phyloP scores from a whole-genome alignment of 2,113 vertebrate species.

The Malurus cyaneus region DNA sequence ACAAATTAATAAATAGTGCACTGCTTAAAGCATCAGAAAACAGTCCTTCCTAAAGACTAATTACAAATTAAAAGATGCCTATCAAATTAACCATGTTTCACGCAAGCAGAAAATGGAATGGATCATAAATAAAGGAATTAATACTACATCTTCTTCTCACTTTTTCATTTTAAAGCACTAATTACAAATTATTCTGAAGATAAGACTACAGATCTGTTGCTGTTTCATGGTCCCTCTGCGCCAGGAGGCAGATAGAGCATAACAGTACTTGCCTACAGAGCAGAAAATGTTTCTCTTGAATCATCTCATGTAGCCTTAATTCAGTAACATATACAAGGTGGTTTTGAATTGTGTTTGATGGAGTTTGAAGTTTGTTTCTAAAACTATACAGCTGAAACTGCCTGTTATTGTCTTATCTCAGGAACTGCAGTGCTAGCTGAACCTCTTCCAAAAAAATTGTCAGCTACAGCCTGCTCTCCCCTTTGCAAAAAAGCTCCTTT shows the following conservation, averaged over 20 bases:
- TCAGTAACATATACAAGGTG: neutral
- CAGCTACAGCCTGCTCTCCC: neutral
- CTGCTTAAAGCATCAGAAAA: slow-evolving; percentile 3
- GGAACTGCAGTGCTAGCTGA: neutral
- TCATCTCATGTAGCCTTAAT: neutral
- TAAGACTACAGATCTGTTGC: neutral
- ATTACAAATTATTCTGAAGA: slow-evolving; percentile 9
- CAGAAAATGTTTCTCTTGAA: neutral
- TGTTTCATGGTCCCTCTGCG: slow-evolving; percentile 1
- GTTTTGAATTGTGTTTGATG: neutral
- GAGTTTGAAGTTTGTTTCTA: neutral
- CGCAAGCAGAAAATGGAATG: neutral
- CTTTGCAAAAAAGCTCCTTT: neutral
- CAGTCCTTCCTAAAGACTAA: slow-evolving; percentile 11
- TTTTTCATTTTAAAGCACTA: slow-evolving; percentile 27
- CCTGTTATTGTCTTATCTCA: neutral
- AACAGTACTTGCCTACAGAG: neutral
- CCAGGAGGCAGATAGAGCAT: neutral
- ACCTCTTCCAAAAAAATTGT: neutral
- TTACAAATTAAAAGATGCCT: slow-evolving; percentile 31
- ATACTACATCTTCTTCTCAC: neutral
- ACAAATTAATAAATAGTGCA: neutral
- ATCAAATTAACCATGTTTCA: slow-evolving; percentile 24
- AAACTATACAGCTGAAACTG: neutral
- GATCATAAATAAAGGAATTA: slow-evolving; percentile 7